Conservation (phyloP, 2,797 vertebrate genomes). For the Bradypodion ventrale region DNA sequence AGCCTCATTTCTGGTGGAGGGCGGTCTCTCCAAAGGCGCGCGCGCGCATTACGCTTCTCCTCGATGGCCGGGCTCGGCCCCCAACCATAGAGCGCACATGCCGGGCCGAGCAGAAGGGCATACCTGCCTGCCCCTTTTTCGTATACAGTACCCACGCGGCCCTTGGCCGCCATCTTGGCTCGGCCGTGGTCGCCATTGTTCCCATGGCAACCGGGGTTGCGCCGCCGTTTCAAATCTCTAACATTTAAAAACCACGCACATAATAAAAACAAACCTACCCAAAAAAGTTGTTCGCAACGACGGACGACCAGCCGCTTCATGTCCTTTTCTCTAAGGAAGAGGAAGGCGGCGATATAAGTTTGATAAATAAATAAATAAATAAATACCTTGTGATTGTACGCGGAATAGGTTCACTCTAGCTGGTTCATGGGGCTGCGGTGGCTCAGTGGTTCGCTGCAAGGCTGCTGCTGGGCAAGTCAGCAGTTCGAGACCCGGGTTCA, state of each 20-base stretch:
- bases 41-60: too few relatives aligned
- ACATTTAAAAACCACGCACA: neutral
- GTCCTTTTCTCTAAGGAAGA: neutral
- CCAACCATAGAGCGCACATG: constrained; percentile 2
- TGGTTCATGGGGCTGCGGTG: too few relatives aligned
- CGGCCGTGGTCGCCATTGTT: neutral
- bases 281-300: neutral
- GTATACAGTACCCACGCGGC: neutral
- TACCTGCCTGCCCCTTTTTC: neutral
- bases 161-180: constrained; percentile 12
- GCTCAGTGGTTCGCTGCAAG: too few relatives aligned
- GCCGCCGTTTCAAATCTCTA: neutral
- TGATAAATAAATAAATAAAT: too few relatives aligned
- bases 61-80: too few relatives aligned
- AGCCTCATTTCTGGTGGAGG: neutral
- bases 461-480: too few relatives aligned
- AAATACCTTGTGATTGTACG: neutral
- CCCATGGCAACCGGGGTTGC: constrained; percentile 5
- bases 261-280: neutral
- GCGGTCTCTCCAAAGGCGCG: too few relatives aligned
- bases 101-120: neutral
- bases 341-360: too few relatives aligned
- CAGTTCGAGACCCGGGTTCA: too few relatives aligned
- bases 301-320: too few relatives aligned
- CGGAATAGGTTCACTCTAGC: neutral